Percentiles rank a stretch among this genome's conserved stretches.
Conservation (phyloP, 2,797 vertebrate species). For the Macroramphosus scolopax region DNA sequence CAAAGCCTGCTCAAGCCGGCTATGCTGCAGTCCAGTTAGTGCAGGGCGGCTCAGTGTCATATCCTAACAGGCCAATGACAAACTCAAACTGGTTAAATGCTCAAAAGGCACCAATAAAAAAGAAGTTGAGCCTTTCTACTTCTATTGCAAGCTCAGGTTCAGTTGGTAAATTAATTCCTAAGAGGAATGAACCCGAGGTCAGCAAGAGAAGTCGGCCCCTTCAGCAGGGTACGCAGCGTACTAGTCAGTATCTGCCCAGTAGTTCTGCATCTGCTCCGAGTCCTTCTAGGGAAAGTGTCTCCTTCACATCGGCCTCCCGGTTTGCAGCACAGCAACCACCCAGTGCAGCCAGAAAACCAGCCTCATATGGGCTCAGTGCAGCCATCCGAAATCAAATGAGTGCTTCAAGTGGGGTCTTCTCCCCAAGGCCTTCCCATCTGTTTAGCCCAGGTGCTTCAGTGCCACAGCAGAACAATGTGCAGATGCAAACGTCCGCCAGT, state of each 20-base stretch:
- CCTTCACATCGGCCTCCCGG: background rate
- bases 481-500: conserved; percentile 6
- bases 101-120: background rate
- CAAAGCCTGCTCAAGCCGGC: background rate
- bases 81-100: accelerated
- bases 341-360: background rate
- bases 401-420: background rate
- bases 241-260: background rate
- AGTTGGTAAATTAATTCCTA: background rate
- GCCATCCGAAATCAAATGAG: background rate
- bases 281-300: background rate
- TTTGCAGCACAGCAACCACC: background rate
- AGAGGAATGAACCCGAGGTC: background rate
- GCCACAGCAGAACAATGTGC: accelerated
- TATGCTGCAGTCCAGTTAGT: accelerated
- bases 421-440: background rate
- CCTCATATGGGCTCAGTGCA: background rate
- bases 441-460: background rate
- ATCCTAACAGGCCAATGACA: background rate
- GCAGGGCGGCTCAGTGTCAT: background rate
- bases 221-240: accelerated
- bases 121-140: background rate
- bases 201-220: background rate
- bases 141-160: conserved; percentile 13
- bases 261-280: background rate